These are phyloP conservation scores for Arvicanthis niloticus DNA, from an alignment of 2,113 vertebrate genomes.

Conservation along the genomic window DNA sequence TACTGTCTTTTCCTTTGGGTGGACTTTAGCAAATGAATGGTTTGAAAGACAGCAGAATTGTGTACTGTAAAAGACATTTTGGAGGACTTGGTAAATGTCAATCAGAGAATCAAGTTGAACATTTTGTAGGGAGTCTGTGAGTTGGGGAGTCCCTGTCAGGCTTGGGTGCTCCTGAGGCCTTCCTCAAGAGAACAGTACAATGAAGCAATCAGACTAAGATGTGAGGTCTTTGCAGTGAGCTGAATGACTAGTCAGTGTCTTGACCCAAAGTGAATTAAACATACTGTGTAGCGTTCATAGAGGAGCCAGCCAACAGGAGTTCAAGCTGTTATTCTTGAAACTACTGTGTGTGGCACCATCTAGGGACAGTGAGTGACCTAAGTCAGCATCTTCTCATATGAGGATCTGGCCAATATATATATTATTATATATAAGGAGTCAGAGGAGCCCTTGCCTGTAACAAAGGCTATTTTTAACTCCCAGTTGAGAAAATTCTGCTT, in stretches of 20 bases:
- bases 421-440: background rate
- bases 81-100: background rate
- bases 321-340: background rate
- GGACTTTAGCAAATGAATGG: background rate
- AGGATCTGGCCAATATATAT: background rate
- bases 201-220: background rate
- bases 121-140: background rate
- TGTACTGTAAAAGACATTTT: constrained; percentile 1
- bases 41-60: background rate
- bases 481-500: constrained; percentile 60
- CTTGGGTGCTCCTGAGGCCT: background rate
- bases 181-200: background rate
- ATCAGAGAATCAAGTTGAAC: background rate
- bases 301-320: background rate
- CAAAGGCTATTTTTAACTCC: constrained; percentile 68
- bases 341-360: background rate
- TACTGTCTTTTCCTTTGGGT: background rate
- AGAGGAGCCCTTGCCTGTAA: constrained; percentile 40
- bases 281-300: background rate
- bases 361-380: background rate
- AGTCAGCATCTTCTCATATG: background rate
- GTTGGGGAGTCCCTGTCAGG: background rate
- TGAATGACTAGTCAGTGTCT: constrained; percentile 1
- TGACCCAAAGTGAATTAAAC: constrained; percentile 17
- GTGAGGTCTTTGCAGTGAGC: background rate